Base-by-base conservation (phyloP, 1,140 invertebrate genomes). In the Nomia melanderi region DNA sequence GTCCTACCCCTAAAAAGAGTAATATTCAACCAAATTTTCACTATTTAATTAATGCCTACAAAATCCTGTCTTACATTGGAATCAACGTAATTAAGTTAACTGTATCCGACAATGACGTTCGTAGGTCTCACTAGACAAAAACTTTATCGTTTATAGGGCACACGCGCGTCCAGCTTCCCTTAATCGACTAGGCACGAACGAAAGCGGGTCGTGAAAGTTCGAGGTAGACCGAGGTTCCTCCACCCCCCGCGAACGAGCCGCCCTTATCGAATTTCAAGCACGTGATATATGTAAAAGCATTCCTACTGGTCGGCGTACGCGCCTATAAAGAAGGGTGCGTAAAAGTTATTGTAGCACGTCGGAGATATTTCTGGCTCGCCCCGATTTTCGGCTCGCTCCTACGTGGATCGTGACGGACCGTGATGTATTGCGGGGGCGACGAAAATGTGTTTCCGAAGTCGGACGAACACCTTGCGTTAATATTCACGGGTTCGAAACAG, bases 241-340 rank as follows among this genome's bases (percentile, higher is more conserved):
- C 4, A 1, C 11, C 23, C 23, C 3, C n/a, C 31, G 27, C 39
- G 27, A 71, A 78, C 36, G 62, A 12, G 33, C 44, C 64, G 25
- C 76, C 76, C 82, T 71, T 57, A 72, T 80, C 81, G 73, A 83
- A 80, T 83, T 77, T 65, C 59, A 17, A 62, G 39, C 6, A 27
- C n/a, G 66, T 84, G 82, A 84, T 83, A 73, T 80, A 83, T 83
- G 81, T 83, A 83, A 83, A 77, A 69, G 77, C 67, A 80, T 83
- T 83, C 72, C 79, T 41, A 44, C 39, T 54, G 71, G 69, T 23
- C 31, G 23, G 60, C 62, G 65, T 54, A 56, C 54, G 53, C 67
- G 50, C 23, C 50, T 57, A 63, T 64, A 44, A 70, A 31, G 39
- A 64, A 65, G 76, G 81, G 53, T 56, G 80, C 72, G 56, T 33